A percentile compares a stretch with the other conserved stretches of the same genome.
phyloP scores from a whole-genome alignment of 2,888 invertebrate species.

The Drosophila paranaensis region DNA sequence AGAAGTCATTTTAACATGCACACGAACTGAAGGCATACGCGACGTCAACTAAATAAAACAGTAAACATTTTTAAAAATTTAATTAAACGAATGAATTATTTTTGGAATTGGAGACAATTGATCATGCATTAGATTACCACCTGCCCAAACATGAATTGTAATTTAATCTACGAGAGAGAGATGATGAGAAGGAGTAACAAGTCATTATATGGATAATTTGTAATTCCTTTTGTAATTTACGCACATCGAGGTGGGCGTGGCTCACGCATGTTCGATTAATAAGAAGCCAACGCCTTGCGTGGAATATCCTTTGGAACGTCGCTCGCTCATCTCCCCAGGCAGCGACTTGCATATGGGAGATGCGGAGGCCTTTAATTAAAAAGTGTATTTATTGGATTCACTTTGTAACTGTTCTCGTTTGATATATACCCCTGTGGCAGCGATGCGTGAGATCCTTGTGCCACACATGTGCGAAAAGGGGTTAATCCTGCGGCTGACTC shows the following conservation, averaged over 20 bases:
- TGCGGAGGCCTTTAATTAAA: slow-evolving; percentile 63
- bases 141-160: slow-evolving; percentile 22
- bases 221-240: slow-evolving; percentile 15
- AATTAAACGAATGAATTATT: slow-evolving; percentile 28
- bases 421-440: slow-evolving; percentile 36
- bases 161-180: slow-evolving; percentile 15
- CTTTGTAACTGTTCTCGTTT: slow-evolving; percentile 56
- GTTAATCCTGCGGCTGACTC: slow-evolving; percentile 62
- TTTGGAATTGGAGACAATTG: slow-evolving; percentile 23
- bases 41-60: slow-evolving; percentile 73
- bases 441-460: slow-evolving; percentile 49
- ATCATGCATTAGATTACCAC: slow-evolving; percentile 13
- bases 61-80: slow-evolving; percentile 75
- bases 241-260: slow-evolving; percentile 1
- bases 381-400: slow-evolving; percentile 64
- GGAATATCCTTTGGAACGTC: slow-evolving; percentile 8
- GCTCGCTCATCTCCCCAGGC: slow-evolving; percentile 13
- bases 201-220: slow-evolving; percentile 28
- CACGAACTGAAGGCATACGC: slow-evolving; percentile 57
- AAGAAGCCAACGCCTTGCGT: slow-evolving; percentile 11
- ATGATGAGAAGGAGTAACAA: not conserved
- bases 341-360: slow-evolving; percentile 6
- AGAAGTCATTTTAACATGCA: slow-evolving; percentile 64
- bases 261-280: slow-evolving; percentile 6
- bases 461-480: slow-evolving; percentile 67